A percentile compares a stretch with the other conserved stretches of the same genome.
phyloP scores from a whole-genome alignment of 2,113 vertebrate species.

The Caranx ignobilis region DNA sequence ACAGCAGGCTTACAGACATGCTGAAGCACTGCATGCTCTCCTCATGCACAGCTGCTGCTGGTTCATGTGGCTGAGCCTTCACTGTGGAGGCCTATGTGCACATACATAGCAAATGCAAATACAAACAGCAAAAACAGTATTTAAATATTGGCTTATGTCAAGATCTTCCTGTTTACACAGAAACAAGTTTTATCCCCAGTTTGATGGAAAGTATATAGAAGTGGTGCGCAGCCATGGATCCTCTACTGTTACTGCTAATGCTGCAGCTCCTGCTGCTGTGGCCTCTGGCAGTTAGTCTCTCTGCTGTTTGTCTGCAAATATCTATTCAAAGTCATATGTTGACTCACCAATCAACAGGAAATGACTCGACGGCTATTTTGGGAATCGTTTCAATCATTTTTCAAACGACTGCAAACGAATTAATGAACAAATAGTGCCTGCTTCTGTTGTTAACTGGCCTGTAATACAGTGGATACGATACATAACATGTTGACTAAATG shows the following conservation, averaged over 20 bases:
- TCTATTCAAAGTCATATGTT: background rate
- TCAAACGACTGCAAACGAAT: too few relatives aligned
- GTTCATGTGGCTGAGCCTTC: background rate
- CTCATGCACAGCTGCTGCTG: background rate
- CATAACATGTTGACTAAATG: too few relatives aligned
- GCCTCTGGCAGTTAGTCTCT: background rate
- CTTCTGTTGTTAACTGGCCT: too few relatives aligned
- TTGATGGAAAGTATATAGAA: background rate
- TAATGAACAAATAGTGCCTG: too few relatives aligned
- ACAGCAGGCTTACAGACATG: slow-evolving; percentile 42
- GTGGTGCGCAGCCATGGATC: background rate
- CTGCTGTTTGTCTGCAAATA: background rate
- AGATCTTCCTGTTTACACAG: background rate
- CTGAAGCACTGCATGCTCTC: background rate
- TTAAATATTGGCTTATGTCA: background rate
- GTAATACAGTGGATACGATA: too few relatives aligned
- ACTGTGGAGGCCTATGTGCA: background rate
- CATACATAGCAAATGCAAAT: background rate
- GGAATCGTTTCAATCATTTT: too few relatives aligned
- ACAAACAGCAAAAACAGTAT: background rate
- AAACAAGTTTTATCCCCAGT: background rate
- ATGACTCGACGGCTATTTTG: too few relatives aligned
- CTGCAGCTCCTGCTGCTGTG: too few relatives aligned
- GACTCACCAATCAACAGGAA: too few relatives aligned
- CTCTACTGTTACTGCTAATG: background rate